A percentile compares a stretch with the other conserved stretches of the same genome.
phyloP scores from a whole-genome alignment of 2,797 vertebrate species.

The Scolopax rusticola region DNA sequence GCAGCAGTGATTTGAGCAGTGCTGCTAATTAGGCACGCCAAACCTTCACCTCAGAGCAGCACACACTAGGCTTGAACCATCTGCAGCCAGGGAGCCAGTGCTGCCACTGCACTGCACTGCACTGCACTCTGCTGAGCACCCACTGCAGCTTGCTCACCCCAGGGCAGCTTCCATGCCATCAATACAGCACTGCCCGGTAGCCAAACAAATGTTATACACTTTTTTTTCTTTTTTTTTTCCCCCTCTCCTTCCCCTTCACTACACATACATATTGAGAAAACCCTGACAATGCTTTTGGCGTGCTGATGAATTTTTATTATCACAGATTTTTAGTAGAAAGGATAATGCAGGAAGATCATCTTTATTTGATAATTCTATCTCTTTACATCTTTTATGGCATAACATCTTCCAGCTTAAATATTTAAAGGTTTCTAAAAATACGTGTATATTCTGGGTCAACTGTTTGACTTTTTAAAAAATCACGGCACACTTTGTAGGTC shows the following conservation, averaged over 20 bases:
- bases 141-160: neutral
- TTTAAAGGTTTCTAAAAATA: constrained; percentile 26
- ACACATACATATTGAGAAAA: neutral
- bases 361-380: neutral
- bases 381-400: neutral
- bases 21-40: neutral
- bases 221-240: neutral
- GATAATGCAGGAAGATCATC: neutral
- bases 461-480: neutral
- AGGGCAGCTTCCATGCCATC: accelerated
- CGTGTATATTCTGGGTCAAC: neutral
- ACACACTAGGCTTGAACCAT: accelerated
- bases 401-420: constrained; percentile 13
- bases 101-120: neutral
- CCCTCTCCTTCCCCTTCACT: neutral
- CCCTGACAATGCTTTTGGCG: neutral
- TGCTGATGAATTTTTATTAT: neutral
- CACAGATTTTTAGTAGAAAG: neutral
- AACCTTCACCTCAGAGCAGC: neutral
- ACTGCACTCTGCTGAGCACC: neutral
- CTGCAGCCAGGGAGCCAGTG: neutral
- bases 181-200: neutral
- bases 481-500: neutral
- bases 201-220: neutral
- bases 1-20: neutral